Evolutionary conservation across 2,113 vertebrate genomes (phyloP).

Genomic region (Bubo blakistoni): DNA sequence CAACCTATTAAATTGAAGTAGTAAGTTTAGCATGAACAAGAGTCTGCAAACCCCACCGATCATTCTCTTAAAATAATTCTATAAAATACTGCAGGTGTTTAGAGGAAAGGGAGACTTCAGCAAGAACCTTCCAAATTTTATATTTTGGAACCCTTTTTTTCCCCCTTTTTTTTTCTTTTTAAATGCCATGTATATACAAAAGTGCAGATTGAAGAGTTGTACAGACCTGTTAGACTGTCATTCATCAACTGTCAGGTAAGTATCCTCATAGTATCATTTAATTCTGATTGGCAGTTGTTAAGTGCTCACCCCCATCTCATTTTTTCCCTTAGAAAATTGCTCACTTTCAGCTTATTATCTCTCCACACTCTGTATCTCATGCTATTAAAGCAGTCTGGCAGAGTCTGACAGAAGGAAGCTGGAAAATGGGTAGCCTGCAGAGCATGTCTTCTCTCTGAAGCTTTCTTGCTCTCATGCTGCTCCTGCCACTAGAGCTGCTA

Average conservation of each 20-base stretch:
- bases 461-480: neutral
- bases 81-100: neutral
- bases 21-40: neutral
- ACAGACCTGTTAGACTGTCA: neutral
- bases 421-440: neutral
- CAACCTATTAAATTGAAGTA: neutral
- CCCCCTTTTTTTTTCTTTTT: neutral
- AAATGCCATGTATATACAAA: neutral
- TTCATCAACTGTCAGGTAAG: conserved; percentile 3
- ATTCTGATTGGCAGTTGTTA: conserved; percentile 52
- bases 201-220: neutral
- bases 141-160: neutral
- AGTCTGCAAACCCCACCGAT: neutral
- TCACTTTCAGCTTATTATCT: conserved; percentile 56
- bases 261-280: conserved; percentile 13
- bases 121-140: neutral
- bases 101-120: neutral
- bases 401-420: conserved; percentile 32
- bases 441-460: neutral
- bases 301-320: neutral
- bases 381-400: conserved; percentile 40
- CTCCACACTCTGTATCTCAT: neutral
- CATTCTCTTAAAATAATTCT: neutral
- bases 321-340: conserved; percentile 47
- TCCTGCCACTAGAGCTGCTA: neutral